Evolutionary conservation across 2,888 invertebrate genomes (phyloP).

Genomic region (Euplagia quadripunctaria): DNA sequence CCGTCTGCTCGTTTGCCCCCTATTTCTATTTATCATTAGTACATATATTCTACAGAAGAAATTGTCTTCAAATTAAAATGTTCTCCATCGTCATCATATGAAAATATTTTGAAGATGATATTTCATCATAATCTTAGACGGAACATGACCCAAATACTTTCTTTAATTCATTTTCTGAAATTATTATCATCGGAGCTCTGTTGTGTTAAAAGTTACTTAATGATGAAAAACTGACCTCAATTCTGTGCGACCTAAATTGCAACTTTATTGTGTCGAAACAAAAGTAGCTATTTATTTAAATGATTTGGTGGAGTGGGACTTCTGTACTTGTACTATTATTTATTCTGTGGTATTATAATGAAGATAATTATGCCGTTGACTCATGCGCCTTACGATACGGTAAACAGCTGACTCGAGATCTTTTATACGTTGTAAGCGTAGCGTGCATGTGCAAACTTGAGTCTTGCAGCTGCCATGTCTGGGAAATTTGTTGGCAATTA

Average conservation of each 20-base stretch:
- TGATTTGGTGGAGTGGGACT: too few species aligned
- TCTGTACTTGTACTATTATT: neutral
- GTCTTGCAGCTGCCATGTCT: neutral
- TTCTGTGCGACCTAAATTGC: too few species aligned
- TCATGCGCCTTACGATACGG: constrained; percentile 30
- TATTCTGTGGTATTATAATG: neutral
- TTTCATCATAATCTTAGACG: neutral
- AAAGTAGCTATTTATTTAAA: too few species aligned
- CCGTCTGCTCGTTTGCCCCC: too few species aligned
- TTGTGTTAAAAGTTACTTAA: neutral
- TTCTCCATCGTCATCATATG: neutral
- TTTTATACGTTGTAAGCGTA: neutral
- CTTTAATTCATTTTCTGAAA: neutral
- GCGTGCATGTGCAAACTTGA: neutral
- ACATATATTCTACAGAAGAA: too few species aligned
- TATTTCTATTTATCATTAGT: too few species aligned
- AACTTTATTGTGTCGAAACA: too few species aligned
- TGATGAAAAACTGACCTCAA: too few species aligned
- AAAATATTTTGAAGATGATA: neutral
- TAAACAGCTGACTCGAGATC: constrained; percentile 37
- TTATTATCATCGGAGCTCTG: neutral
- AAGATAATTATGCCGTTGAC: constrained; percentile 30
- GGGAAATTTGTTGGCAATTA: neutral
- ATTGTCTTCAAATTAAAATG: too few species aligned
- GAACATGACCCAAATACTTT: neutral